Base-by-base conservation (phyloP, 1,140 invertebrate species). In the Bombus huntii region DNA sequence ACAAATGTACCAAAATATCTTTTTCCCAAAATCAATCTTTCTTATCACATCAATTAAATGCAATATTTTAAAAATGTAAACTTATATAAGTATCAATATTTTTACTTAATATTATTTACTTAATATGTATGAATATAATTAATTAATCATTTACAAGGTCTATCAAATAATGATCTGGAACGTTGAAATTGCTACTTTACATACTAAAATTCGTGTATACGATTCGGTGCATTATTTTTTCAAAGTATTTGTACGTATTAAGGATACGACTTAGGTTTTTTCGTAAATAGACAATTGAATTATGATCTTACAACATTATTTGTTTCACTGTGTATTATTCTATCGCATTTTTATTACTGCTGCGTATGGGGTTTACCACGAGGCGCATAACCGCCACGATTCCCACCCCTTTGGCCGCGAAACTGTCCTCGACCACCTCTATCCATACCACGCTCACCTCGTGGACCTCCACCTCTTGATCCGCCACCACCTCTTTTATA, bases 311-410 rank as follows among this genome's bases (percentile, higher is more conserved):
- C 68, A 90, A 65, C 81, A 81, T 92, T 81, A 68, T 88, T 91
- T 84, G 79, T 87, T 91, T 90, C 79, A 88, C 86, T 89, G 87
- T 91, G 90, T 75, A 91, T 84, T 75, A 81, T 25, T 77, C 83
- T 88, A 89, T 88, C 85, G 81, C 72, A 42, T 89, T 81, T 75
- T 86, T 84, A 68, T 87, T 92, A 91, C 91, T 94, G 90, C 88
- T 93, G 93, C 73, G 93, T 85, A 71, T 94, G 93, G 34, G 93
- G 89, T 71, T 95, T 95, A 74, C 92, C 83, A 65, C 94, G 94
- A 59, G 92, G 85, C 34, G 90, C 71, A 78, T 93, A 95, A 83
- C 92, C 93, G n/a, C 92, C 91, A 42, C 93, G 91, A 34, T 93
- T 91, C 68, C 92, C 93, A 34, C 92, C 91, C 42, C 92, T 89